Evolutionary conservation across 1,140 invertebrate species (phyloP).

Genomic region (Chionoecetes opilio): DNA sequence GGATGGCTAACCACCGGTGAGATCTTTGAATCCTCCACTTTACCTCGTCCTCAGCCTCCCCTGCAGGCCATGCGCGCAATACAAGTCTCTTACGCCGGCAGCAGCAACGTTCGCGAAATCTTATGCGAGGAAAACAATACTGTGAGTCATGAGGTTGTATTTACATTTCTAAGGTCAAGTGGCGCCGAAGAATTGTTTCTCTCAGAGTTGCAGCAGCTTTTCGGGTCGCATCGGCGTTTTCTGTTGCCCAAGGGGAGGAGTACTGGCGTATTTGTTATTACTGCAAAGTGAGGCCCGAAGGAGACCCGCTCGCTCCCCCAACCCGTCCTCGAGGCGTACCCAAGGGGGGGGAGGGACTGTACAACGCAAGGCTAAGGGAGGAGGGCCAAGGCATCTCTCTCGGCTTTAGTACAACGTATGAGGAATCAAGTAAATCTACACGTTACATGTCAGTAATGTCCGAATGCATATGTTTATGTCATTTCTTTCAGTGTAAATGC

Average conservation of each 20-base stretch:
- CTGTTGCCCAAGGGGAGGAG: background rate
- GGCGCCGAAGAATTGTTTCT: background rate
- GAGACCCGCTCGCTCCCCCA: background rate
- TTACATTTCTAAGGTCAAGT: slow-evolving; percentile 30
- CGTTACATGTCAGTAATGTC: too few relatives aligned
- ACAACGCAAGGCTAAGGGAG: too few relatives aligned
- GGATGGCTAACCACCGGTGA: too few relatives aligned
- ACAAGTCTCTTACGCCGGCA: background rate
- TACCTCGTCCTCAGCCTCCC: too few relatives aligned
- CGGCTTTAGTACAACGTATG: too few relatives aligned
- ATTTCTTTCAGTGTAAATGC: too few relatives aligned
- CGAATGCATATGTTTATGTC: too few relatives aligned
- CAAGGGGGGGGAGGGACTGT: background rate
- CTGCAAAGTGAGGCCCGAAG: slow-evolving; percentile 25
- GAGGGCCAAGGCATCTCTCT: too few relatives aligned
- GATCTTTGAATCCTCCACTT: too few relatives aligned
- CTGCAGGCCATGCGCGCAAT: background rate
- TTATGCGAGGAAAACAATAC: slow-evolving; percentile 21
- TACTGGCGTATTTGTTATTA: background rate
- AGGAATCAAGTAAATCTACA: background rate
- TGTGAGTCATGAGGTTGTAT: slow-evolving; percentile 18
- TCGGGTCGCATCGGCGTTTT: background rate
- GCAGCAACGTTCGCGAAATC: background rate
- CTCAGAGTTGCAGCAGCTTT: background rate
- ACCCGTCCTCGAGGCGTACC: background rate